Conservation (phyloP, 2,113 vertebrate genomes). For the Actenoides lindsayi region DNA sequence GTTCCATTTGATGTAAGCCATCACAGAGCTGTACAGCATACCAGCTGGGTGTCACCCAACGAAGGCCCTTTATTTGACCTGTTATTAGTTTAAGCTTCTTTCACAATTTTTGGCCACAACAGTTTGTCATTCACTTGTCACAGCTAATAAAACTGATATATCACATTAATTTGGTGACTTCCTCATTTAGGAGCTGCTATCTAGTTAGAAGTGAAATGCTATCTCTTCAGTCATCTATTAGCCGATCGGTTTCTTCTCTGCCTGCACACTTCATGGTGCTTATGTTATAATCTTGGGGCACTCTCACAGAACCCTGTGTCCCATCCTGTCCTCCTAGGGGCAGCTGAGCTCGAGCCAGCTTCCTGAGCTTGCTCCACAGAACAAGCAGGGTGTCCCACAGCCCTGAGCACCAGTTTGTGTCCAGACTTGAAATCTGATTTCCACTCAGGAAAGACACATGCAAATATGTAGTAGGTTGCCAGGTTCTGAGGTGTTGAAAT, state of each 20-base stretch:
- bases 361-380: rapidly evolving
- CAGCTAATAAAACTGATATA: not conserved
- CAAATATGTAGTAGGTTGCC: not conserved
- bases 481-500: not conserved
- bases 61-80: not conserved
- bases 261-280: not conserved
- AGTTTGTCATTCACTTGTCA: not conserved
- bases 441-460: rapidly evolving
- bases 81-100: not conserved
- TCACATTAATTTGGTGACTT: not conserved
- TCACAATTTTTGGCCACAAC: not conserved
- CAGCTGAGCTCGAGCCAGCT: not conserved
- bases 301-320: not conserved
- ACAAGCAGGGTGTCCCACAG: not conserved
- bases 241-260: not conserved
- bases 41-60: not conserved
- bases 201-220: not conserved
- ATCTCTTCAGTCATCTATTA: not conserved
- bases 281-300: not conserved
- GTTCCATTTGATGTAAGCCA: rapidly evolving
- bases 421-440: not conserved
- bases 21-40: not conserved
- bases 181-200: not conserved
- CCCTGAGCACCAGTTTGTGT: not conserved
- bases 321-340: rapidly evolving